Conservation (phyloP, 1,140 invertebrate species). For the Trichonephila inaurata region DNA sequence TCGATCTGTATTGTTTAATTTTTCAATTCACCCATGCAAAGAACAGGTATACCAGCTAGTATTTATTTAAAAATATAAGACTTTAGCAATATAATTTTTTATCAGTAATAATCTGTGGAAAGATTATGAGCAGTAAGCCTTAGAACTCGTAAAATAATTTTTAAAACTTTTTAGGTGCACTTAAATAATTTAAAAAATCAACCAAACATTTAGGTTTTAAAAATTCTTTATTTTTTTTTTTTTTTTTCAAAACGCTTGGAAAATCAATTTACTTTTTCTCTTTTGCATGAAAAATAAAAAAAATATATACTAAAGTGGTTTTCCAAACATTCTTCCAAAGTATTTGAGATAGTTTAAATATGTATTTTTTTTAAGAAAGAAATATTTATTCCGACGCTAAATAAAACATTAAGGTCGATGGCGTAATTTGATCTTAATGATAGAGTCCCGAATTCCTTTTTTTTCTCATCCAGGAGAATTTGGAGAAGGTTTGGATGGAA, state of each 20-base stretch:
- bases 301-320: conserved; percentile 5
- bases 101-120: no score
- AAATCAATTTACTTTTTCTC: background rate
- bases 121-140: no score
- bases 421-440: conserved; percentile 70
- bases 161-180: background rate
- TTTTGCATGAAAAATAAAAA: background rate
- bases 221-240: background rate
- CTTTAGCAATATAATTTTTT: no score
- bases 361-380: conserved; percentile 19
- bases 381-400: conserved; percentile 28
- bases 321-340: conserved; percentile 28
- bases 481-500: conserved; percentile 2
- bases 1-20: no score
- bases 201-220: conserved; percentile 3
- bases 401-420: conserved; percentile 32
- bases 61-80: no score
- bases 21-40: no score
- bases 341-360: conserved; percentile 24
- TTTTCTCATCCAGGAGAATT: background rate
- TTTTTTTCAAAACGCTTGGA: background rate
- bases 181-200: background rate
- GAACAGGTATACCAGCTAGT: no score
- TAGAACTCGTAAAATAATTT: no score
- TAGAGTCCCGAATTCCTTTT: conserved; percentile 13